phyloP scores from a whole-genome alignment of 2,113 vertebrate species.

The Enhydra lutris region DNA sequence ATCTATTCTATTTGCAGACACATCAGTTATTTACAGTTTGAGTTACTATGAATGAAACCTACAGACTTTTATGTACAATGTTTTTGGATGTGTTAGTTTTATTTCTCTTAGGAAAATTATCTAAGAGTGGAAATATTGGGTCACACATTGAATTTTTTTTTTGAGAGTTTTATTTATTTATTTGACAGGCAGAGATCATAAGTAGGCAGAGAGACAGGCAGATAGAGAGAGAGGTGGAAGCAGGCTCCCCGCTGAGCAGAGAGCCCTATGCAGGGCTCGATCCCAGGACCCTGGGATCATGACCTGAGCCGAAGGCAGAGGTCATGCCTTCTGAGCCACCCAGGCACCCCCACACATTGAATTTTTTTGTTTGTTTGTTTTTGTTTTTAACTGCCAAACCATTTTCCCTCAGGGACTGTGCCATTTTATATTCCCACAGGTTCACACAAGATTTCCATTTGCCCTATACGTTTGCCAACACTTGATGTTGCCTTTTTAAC shows the following conservation, averaged over 20 bases:
- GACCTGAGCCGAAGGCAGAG: too few species aligned
- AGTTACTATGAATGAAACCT: neutral
- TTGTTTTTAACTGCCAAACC: neutral
- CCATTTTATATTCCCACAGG: too few species aligned
- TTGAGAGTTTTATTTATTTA: too few species aligned
- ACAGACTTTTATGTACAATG: neutral
- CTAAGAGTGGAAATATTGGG: neutral
- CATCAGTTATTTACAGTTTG: neutral
- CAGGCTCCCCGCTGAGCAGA: too few species aligned
- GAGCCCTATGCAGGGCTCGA: accelerated
- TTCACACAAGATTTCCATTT: neutral
- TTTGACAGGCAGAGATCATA: too few species aligned
- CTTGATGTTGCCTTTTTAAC: neutral
- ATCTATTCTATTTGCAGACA: neutral
- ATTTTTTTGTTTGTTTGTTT: neutral
- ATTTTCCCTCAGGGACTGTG: neutral
- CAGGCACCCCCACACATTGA: neutral
- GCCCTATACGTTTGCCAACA: neutral
- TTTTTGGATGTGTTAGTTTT: neutral
- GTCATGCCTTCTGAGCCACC: too few species aligned
- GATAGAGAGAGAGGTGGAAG: too few species aligned
- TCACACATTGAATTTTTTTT: neutral
- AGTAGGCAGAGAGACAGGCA: too few species aligned
- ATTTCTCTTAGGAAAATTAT: neutral
- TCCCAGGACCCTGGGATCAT: too few species aligned